Conservation (phyloP, 1,140 invertebrate species). For the Pseudomyrmex pallidus region DNA sequence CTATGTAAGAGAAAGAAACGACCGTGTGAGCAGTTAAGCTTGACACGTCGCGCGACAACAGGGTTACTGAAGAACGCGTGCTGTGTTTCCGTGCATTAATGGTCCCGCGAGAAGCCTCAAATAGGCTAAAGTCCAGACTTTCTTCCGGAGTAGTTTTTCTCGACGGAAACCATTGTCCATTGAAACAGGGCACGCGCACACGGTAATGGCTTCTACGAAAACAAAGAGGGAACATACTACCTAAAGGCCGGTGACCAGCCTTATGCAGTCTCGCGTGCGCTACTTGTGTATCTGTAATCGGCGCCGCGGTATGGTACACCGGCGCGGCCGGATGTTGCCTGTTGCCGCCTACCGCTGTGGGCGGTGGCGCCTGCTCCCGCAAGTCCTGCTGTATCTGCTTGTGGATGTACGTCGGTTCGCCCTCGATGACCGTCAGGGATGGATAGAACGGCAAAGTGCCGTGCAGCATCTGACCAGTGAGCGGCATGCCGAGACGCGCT, state of each 20-base stretch:
- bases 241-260: constrained; percentile 91
- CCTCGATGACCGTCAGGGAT: constrained; percentile 88
- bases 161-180: constrained; percentile 21
- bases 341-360: constrained; percentile 26
- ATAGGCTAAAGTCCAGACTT: background rate
- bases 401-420: constrained; percentile 85
- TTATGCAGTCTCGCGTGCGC: constrained; percentile 91
- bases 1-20: constrained; percentile 58
- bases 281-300: constrained; percentile 89
- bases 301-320: constrained; percentile 79
- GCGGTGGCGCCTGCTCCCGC: constrained; percentile 53
- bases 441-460: constrained; percentile 91
- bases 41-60: background rate
- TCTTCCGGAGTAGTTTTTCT: background rate
- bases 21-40: background rate
- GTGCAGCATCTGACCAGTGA: constrained; percentile 90
- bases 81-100: constrained; percentile 49
- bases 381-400: constrained; percentile 86
- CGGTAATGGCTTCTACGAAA: constrained; percentile 66
- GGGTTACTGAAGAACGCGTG: constrained; percentile 28
- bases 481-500: constrained; percentile 89
- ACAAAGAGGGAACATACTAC: constrained; percentile 86
- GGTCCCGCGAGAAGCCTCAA: constrained; percentile 16
- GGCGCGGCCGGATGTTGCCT: constrained; percentile 36
- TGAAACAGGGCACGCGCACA: constrained; percentile 57